Conservation (phyloP, 2,888 invertebrate species). For the Muschampia plurimacula region DNA sequence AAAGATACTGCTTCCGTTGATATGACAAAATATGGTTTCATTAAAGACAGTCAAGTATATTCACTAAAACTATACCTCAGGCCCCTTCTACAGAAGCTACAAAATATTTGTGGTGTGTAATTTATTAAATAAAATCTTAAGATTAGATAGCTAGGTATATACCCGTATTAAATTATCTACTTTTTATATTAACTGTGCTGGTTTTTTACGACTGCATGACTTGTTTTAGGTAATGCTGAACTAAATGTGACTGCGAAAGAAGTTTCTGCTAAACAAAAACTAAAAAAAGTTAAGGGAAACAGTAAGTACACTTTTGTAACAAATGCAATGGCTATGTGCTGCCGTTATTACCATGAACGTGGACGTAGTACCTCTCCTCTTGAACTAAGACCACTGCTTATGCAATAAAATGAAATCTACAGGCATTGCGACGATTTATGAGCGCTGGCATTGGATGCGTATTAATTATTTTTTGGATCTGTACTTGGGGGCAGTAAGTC, state of each 20-base stretch:
- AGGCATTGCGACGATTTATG: no score
- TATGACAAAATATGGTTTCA: conserved; percentile 66
- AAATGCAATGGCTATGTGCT: no score
- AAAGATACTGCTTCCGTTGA: conserved; percentile 59
- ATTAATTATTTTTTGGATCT: no score
- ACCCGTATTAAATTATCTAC: no score
- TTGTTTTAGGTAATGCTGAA: conserved; percentile 6
- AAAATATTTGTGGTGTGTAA: conserved; percentile 51
- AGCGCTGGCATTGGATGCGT: no score
- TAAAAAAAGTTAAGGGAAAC: background rate
- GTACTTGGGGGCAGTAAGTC: no score
- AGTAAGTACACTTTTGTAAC: background rate
- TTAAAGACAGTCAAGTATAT: conserved; percentile 54
- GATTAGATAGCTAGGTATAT: background rate
- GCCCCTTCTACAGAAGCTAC: conserved; percentile 54
- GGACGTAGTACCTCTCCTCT: background rate
- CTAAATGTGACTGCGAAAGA: background rate
- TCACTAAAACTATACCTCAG: conserved; percentile 52
- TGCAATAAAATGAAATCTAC: background rate
- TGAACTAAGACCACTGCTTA: background rate
- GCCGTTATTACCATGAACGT: no score
- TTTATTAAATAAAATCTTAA: background rate
- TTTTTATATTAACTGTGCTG: no score
- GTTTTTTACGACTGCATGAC: no score
- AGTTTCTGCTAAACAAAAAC: background rate